Percentiles rank a stretch among this genome's conserved stretches.
These are phyloP conservation scores for Xyrichtys novacula DNA, from an alignment of 2,797 vertebrate species.

Conservation along the genomic window DNA sequence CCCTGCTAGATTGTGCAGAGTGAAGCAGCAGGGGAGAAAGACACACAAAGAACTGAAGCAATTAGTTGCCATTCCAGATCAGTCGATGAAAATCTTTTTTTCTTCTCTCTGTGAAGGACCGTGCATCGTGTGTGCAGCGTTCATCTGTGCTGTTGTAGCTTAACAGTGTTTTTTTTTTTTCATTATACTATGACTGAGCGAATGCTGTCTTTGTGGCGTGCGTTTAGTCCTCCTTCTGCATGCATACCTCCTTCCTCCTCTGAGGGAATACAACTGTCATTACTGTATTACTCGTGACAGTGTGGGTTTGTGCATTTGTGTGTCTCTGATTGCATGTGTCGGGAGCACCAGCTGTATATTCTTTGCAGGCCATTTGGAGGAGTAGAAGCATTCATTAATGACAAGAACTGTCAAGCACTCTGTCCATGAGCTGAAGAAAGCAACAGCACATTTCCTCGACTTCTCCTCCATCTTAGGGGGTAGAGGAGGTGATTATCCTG, in stretches of 20 bases:
- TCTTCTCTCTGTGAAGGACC: neutral
- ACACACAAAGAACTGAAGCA: conserved; percentile 15
- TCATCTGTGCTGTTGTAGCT: conserved; percentile 11
- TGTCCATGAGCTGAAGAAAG: conserved; percentile 32
- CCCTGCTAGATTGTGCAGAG: neutral
- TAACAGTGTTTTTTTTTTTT: conserved; percentile 20
- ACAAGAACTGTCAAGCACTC: conserved; percentile 37
- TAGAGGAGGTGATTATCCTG: conserved; percentile 57
- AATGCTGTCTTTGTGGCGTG: too few species aligned
- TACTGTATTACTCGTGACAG: conserved; percentile 5
- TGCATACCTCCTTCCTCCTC: neutral
- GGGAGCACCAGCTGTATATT: conserved; percentile 55
- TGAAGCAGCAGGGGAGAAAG: conserved; percentile 15
- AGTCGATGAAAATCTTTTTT: conserved; percentile 3
- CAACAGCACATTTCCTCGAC: conserved; percentile 40
- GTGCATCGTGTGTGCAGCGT: conserved; percentile 1
- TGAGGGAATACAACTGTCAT: conserved; percentile 35
- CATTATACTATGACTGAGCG: conserved; percentile 17
- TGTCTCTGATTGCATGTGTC: neutral
- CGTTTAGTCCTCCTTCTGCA: neutral
- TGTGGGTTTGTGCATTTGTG: neutral
- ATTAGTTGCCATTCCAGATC: conserved; percentile 33
- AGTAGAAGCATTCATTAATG: conserved; percentile 52
- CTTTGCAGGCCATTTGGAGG: conserved; percentile 40
- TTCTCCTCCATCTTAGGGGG: conserved; percentile 18